Percentiles rank a stretch among this genome's conserved stretches.
phyloP scores from a whole-genome alignment of 2,113 vertebrate species.

The Thalassarche chlororhynchos region DNA sequence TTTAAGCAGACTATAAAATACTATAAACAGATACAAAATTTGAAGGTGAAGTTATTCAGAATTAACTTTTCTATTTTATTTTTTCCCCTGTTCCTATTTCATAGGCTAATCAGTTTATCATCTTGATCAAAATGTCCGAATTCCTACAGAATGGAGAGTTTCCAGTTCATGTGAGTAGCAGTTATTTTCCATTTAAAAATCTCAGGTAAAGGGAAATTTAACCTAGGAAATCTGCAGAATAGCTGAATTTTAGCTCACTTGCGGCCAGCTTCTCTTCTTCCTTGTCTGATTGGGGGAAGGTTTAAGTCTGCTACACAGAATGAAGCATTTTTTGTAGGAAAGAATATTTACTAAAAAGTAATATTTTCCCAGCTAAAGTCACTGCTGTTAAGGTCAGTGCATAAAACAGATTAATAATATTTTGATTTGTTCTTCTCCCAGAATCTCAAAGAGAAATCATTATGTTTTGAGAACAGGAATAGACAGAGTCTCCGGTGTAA shows the following conservation, averaged over 20 bases:
- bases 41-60: not conserved
- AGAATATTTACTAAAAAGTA: not conserved
- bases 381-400: not conserved
- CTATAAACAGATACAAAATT: not conserved
- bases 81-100: not conserved
- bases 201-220: not conserved
- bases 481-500: not conserved
- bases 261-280: not conserved
- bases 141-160: not conserved
- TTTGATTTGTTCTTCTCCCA: not conserved
- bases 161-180: not conserved
- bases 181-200: not conserved
- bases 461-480: not conserved
- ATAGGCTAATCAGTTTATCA: not conserved
- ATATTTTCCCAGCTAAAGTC: not conserved
- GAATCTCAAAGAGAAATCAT: not conserved
- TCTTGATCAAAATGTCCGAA: not conserved
- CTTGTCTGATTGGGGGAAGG: not conserved
- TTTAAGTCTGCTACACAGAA: not conserved
- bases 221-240: not conserved
- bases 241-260: not conserved
- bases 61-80: not conserved
- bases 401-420: not conserved
- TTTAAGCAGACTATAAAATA: not conserved
- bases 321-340: not conserved